These are phyloP conservation scores for Orbicella faveolata DNA, from an alignment of 64 coral and sea anemone genomes.

Conservation along the genomic window DNA sequence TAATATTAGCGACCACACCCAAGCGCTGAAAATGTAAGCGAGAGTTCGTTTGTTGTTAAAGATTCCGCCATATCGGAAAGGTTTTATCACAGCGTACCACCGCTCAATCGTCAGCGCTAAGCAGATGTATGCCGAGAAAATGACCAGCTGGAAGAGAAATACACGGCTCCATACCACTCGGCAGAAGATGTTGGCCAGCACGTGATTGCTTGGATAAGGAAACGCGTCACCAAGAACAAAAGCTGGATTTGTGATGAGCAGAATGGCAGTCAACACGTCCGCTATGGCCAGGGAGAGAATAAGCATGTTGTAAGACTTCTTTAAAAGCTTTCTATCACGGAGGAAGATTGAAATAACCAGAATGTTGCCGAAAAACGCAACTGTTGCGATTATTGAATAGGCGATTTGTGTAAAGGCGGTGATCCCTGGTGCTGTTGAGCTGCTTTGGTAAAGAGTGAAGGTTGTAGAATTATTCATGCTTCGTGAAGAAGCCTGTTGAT, in stretches of 20 bases:
- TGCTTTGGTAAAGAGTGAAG: not conserved
- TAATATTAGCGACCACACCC: not conserved
- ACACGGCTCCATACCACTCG: not conserved
- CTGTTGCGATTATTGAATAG: not conserved
- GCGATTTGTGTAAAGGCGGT: not conserved
- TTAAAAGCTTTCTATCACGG: conserved; percentile 1
- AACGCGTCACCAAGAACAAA: conserved; percentile 26
- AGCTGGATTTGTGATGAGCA: conserved; percentile 12
- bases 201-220: conserved; percentile 6
- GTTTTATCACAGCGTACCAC: conserved; percentile 15
- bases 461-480: not conserved
- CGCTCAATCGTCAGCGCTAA: conserved; percentile 5
- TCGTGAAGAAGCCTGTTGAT: no score
- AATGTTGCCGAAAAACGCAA: conserved; percentile 22
- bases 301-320: conserved; percentile 28
- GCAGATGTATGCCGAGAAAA: conserved; percentile 41
- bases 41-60: not conserved
- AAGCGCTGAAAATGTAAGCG: not conserved
- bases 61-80: not conserved
- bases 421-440: not conserved
- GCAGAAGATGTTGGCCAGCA: conserved; percentile 4
- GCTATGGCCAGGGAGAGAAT: conserved; percentile 32
- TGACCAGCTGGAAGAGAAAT: conserved; percentile 5
- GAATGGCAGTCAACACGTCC: not conserved
- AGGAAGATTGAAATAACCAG: not conserved